Base-by-base conservation (phyloP, 2,888 invertebrate genomes). In the Leptopterna dolabrata region DNA sequence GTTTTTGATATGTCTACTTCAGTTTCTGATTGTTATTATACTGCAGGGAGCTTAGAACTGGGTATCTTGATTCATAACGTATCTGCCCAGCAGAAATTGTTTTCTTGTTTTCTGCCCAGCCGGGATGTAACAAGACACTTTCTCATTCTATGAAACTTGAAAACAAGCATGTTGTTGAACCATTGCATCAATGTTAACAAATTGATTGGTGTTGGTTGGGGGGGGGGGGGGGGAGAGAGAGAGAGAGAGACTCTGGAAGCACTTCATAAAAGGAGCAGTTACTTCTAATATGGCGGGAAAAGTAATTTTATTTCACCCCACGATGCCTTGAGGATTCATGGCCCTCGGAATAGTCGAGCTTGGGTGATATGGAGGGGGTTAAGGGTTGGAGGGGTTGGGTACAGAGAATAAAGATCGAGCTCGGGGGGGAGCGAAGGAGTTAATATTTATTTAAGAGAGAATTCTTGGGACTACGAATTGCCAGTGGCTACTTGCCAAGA, bases 371-470 rank as follows among this genome's bases (percentile, higher is more conserved):
- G 45, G 45, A n/a, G 45, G 45, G 11, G 45, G 11, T 16, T 45
- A n/a, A 9, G 45, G 16, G 45, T 45, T 1, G 19, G 55, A n/a
- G 19, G 55, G 7, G 7, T 19, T 4, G 63, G 63, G 24, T 63
- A 7, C 63, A 24, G 63, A 63, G 63, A 63, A 63, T 63, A 27
- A 63, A 63, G 63, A 63, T 63, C 63, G 24, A 24, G 27, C 63
- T 24, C 30, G 73, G 7, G 7, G 63, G 43, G 73, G 47, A 81
- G 51, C 55, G 81, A 51, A 81, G 81, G 81, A 86, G 83, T 85
- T 87, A 87, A 88, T 87, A 87, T 87, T 88, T 89, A 88, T 88
- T 87, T 84, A 86, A 82, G 84, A 76, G 81, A 76, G 85, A 81
- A 87, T 85, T 82, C 87, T 81, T 19, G 81, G 43, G 87, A 47